phyloP scores from a whole-genome alignment of 2,113 vertebrate genomes.

The Mugil cephalus region DNA sequence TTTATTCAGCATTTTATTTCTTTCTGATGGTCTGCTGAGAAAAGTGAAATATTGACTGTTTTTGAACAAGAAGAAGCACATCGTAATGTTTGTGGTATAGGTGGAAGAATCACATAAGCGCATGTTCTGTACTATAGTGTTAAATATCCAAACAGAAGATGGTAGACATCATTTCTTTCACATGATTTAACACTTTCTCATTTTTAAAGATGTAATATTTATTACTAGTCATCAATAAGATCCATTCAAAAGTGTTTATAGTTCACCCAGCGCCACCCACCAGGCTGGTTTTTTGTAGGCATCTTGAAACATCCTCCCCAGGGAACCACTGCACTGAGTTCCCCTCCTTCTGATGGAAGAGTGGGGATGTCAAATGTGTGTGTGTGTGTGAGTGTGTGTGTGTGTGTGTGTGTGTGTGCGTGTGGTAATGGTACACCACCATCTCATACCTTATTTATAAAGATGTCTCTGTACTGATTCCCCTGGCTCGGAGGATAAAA shows the following conservation, averaged over 20 bases:
- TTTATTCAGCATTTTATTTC: conserved; percentile 1
- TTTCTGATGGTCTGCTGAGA: not conserved
- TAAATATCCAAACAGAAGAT: conserved; percentile 41
- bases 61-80: not conserved
- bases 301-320: conserved; percentile 27
- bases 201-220: conserved; percentile 16
- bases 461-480: conserved; percentile 53
- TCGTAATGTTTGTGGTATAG: not conserved
- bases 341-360: conserved; percentile 26
- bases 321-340: conserved; percentile 21
- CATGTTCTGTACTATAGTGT: not conserved
- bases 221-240: not conserved
- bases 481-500: conserved; percentile 40
- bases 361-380: conserved; percentile 26
- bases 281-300: conserved; percentile 22
- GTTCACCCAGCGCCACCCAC: not conserved
- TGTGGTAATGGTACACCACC: conserved; percentile 60
- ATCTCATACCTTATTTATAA: conserved; percentile 74
- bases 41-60: not conserved
- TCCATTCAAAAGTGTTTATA: conserved; percentile 5
- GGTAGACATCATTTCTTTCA: not conserved
- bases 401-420: conserved; percentile 30
- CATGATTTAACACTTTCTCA: conserved; percentile 5
- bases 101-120: not conserved
- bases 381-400: conserved; percentile 27